phyloP scores from a whole-genome alignment of 2,113 vertebrate species.

The Rhea americana region DNA sequence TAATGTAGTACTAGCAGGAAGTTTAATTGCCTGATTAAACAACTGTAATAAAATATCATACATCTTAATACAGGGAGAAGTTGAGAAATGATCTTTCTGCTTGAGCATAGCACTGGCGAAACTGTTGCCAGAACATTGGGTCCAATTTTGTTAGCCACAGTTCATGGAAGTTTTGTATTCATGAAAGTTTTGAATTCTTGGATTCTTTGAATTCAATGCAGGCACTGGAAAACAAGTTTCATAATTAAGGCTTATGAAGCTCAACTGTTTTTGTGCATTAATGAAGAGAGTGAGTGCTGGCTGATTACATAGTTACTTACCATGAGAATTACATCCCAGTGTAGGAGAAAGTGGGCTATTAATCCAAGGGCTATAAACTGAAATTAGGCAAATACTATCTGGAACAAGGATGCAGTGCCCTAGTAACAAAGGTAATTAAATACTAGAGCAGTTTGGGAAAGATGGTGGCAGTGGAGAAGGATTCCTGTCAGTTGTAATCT shows the following conservation, averaged over 20 bases:
- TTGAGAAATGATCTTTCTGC: conserved; percentile 9
- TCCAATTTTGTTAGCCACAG: neutral
- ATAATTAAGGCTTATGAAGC: neutral
- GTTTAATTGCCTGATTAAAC: conserved; percentile 54
- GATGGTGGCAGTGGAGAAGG: accelerated
- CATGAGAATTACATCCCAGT: neutral
- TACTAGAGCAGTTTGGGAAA: neutral
- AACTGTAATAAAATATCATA: conserved; percentile 37
- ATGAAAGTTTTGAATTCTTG: neutral
- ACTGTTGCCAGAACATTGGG: neutral
- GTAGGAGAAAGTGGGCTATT: neutral
- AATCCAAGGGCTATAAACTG: neutral
- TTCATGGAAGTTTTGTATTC: neutral
- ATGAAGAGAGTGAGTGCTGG: neutral
- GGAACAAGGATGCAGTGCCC: neutral
- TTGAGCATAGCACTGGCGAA: neutral
- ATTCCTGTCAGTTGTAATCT: neutral
- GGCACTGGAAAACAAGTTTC: neutral
- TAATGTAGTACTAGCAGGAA: conserved; percentile 36
- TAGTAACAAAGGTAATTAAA: neutral
- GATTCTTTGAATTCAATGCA: neutral
- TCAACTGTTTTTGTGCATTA: neutral
- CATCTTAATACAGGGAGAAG: conserved; percentile 25
- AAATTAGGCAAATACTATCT: neutral
- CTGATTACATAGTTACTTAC: neutral